Evolutionary conservation across 1,140 invertebrate genomes (phyloP).

Genomic region (Bombyx mandarina): DNA sequence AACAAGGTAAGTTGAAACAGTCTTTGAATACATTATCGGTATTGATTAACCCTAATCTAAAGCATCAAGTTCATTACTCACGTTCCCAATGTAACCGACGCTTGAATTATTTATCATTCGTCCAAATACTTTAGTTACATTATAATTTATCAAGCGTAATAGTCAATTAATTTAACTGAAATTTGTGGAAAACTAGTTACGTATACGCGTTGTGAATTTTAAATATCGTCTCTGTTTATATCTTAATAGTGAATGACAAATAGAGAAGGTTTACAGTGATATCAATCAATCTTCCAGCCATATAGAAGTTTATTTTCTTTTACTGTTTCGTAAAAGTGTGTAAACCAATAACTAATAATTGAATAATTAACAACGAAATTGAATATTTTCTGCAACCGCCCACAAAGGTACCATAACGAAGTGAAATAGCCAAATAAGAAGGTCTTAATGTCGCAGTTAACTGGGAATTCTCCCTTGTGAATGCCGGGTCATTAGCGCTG

Average conservation of each 20-base stretch:
- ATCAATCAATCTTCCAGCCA: too few relatives aligned
- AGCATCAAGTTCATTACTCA: constrained; percentile 20
- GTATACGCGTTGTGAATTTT: neutral
- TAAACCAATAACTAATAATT: too few relatives aligned
- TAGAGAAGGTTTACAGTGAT: too few relatives aligned
- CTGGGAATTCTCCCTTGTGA: constrained; percentile 57
- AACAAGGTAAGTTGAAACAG: constrained; percentile 16
- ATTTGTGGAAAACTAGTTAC: too few relatives aligned
- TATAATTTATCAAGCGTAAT: constrained; percentile 3
- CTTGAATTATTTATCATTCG: constrained; percentile 9
- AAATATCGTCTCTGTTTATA: too few relatives aligned
- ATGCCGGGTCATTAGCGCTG: constrained; percentile 59
- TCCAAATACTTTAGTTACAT: constrained; percentile 1
- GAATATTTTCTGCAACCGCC: constrained; percentile 25
- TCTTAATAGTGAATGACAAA: too few relatives aligned
- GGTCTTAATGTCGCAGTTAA: constrained; percentile 65
- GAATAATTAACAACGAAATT: constrained; percentile 8
- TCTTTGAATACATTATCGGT: constrained; percentile 22
- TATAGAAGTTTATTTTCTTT: too few relatives aligned
- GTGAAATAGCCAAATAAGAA: constrained; percentile 64
- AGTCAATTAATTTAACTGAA: neutral
- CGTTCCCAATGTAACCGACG: constrained; percentile 10
- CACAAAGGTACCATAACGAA: constrained; percentile 51
- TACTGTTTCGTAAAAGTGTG: too few relatives aligned
- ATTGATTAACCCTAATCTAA: constrained; percentile 19